Percentiles rank a stretch among this genome's conserved stretches.
Evolutionary conservation across 2,888 invertebrate genomes (phyloP).

Genomic region (Tiliacea aurago): DNA sequence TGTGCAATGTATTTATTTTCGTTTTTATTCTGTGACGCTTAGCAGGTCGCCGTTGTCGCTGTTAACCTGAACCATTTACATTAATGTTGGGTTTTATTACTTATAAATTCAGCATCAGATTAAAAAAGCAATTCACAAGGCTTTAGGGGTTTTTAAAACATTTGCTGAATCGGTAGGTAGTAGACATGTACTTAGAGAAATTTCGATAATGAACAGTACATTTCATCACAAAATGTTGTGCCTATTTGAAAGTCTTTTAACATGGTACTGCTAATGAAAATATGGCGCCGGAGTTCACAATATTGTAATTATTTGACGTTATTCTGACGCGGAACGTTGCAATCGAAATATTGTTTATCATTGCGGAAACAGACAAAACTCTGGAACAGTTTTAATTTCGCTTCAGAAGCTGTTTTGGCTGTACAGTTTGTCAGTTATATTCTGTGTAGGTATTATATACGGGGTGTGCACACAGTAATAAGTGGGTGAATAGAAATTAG

Average conservation of each 20-base stretch:
- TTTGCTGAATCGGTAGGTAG: constrained; percentile 17
- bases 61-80: constrained; percentile 46
- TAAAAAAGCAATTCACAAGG: constrained; percentile 49
- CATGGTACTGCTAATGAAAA: constrained; percentile 55
- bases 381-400: constrained; percentile 72
- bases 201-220: constrained; percentile 41
- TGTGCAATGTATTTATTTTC: constrained; percentile 71
- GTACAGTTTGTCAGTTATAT: constrained; percentile 36
- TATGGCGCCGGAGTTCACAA: constrained; percentile 56
- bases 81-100: constrained; percentile 53
- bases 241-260: constrained; percentile 51
- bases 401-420: constrained; percentile 67
- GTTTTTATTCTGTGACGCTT: constrained; percentile 57
- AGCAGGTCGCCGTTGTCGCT: constrained; percentile 37
- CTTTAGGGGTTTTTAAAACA: constrained; percentile 45
- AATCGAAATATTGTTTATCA: constrained; percentile 71
- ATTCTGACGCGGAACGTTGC: constrained; percentile 58
- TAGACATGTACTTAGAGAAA: constrained; percentile 16
- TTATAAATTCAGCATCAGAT: constrained; percentile 51
- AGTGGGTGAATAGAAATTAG: background rate
- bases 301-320: constrained; percentile 63
- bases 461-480: constrained; percentile 2
- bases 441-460: constrained; percentile 13
- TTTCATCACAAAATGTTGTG: constrained; percentile 45
- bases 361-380: constrained; percentile 68